Evolutionary conservation across 2,113 vertebrate species (phyloP).

Genomic region (Muntiacus muntjak): DNA sequence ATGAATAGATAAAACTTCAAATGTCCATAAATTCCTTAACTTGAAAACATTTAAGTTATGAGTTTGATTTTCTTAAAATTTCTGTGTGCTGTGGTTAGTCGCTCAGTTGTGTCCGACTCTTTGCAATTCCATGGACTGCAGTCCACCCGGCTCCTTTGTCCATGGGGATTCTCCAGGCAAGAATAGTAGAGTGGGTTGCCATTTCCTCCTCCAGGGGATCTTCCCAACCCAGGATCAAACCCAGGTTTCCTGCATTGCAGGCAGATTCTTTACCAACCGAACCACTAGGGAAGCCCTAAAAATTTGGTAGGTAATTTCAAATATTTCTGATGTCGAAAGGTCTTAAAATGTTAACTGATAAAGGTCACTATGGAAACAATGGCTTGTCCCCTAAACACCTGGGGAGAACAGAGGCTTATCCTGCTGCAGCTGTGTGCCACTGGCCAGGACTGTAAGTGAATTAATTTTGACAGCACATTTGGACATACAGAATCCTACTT

Average conservation of each 20-base stretch:
- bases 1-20: background rate
- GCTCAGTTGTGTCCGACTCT: background rate
- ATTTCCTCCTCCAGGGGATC: background rate
- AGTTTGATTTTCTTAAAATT: background rate
- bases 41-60: background rate
- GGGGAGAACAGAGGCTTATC: background rate
- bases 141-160: background rate
- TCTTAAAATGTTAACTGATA: background rate
- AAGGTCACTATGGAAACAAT: no score
- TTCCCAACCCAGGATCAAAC: background rate
- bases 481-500: background rate
- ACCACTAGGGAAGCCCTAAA: background rate
- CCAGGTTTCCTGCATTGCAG: background rate
- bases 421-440: rapidly evolving
- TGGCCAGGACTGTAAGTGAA: no score
- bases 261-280: background rate
- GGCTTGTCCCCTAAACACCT: background rate
- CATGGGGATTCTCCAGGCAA: background rate
- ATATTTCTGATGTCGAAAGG: background rate
- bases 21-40: no score
- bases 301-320: background rate
- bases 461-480: background rate
- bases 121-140: background rate
- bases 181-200: background rate
- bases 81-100: background rate